phyloP scores from a whole-genome alignment of 2,113 vertebrate species.

The Phylloscopus whistleri region DNA sequence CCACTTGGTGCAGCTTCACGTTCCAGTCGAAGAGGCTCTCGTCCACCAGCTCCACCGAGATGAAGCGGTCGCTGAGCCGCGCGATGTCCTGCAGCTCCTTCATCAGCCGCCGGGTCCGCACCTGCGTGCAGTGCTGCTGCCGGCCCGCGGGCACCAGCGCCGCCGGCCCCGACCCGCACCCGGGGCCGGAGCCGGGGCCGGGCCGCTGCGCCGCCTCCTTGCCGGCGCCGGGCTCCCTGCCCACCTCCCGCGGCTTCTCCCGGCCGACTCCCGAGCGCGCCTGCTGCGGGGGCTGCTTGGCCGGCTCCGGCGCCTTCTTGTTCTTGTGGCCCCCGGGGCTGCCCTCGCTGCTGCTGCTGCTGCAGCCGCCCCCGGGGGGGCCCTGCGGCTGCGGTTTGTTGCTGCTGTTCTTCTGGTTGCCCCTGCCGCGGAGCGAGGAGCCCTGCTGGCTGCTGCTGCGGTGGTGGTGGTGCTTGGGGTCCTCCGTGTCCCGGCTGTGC shows the following conservation, averaged over 20 bases:
- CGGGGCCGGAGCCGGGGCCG: conserved; percentile 70
- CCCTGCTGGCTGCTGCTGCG: conserved; percentile 79
- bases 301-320: conserved; percentile 80
- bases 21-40: conserved; percentile 99
- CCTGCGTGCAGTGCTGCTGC: conserved; percentile 96
- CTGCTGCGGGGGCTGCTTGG: conserved; percentile 76
- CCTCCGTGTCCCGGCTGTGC: conserved; percentile 95
- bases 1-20: conserved; percentile 98
- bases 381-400: conserved; percentile 83
- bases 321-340: conserved; percentile 66
- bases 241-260: conserved; percentile 77
- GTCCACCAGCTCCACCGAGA: conserved; percentile 97
- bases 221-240: conserved; percentile 23
- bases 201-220: conserved; percentile 71
- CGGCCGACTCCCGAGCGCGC: background rate
- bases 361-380: conserved; percentile 70
- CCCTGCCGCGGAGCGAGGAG: conserved; percentile 86
- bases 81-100: conserved; percentile 99
- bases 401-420: conserved; percentile 84
- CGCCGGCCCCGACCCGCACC: conserved; percentile 67
- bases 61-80: conserved; percentile 95
- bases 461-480: conserved; percentile 90
- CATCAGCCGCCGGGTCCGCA: conserved; percentile 95
- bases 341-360: conserved; percentile 74
- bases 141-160: conserved; percentile 81